These are phyloP conservation scores for Danio choprae DNA, from an alignment of 2,797 vertebrate genomes.

Conservation along the genomic window DNA sequence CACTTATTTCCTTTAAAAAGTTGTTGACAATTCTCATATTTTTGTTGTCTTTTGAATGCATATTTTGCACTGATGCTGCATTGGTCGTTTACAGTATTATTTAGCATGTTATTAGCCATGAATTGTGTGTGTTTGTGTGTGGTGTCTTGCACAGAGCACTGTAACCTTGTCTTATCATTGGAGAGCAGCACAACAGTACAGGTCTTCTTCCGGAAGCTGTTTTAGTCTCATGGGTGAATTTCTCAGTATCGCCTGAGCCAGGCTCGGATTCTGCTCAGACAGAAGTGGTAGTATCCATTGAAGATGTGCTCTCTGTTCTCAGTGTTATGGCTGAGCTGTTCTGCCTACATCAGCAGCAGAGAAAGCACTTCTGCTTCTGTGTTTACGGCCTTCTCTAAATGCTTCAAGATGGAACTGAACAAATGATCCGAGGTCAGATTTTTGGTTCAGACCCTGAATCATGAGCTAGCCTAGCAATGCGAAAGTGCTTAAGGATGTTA, in stretches of 20 bases:
- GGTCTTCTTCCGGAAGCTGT: conserved; percentile 38
- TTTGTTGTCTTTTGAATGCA: background rate
- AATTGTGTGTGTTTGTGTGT: background rate
- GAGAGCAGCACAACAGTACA: background rate
- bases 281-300: background rate
- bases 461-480: background rate
- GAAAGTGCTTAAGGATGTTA: background rate
- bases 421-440: background rate
- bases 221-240: conserved; percentile 27
- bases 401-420: conserved; percentile 23
- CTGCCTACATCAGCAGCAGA: conserved; percentile 28
- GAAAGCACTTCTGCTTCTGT: conserved; percentile 21
- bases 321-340: conserved; percentile 27
- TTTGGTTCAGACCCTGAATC: background rate
- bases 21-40: background rate
- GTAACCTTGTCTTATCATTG: conserved; percentile 49
- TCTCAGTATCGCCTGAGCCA: background rate
- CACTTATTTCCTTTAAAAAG: background rate
- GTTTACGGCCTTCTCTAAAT: conserved; percentile 30
- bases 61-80: background rate
- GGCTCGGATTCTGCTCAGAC: conserved; percentile 9
- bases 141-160: background rate
- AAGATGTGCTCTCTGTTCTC: conserved; percentile 6
- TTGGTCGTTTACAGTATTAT: background rate
- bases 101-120: background rate